Base-by-base conservation (phyloP, 1,140 invertebrate species). In the Leptinotarsa defecta region DNA sequence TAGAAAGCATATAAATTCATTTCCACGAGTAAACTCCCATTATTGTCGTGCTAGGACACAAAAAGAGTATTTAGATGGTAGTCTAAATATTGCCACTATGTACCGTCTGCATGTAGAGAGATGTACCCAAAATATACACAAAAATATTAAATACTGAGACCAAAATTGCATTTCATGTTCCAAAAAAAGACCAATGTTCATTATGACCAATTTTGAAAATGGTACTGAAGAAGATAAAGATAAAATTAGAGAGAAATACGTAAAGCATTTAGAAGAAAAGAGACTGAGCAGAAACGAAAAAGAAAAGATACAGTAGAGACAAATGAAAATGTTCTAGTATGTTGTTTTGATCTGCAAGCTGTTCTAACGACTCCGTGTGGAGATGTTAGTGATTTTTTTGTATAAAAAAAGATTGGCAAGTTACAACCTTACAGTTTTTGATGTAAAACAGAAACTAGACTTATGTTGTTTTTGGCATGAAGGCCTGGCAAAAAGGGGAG, bases 191-290 rank as follows among this genome's bases (percentile, higher is more conserved):
- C 3, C 17, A 62, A 11, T 62, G 61, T 20, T 8, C 61, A 62
- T 62, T 62, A 62, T 62, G 61, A 8, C 61, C 6, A 62, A 62
- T 62, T 62, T n/a, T n/a, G 61, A n/a, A 62, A 62, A 62, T 20
- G 15, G 2, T n/a, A 62, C 17, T 62, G 61, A 62, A 62, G 11
- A 62, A 62, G 61, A 62, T 62, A 62, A 62, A 62, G 17, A 62
- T n/a, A 62, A 62, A 62, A 62, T 62, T 62, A 62, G 61, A 62
- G 17, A 62, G 20, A 62, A n/a, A 62, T 13, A n/a, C 13, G 11
- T n/a, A n/a, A 43, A 43, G 34, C 34, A 43, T 43, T 43, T 11
- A 43, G 34, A 43, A 43, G 34, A 43, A 6, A 43, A 11, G 34
- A 43, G 34, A 62, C 17, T 62, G 11, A 6, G 61, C 61, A 62